phyloP scores from a whole-genome alignment of 2,113 vertebrate species.

The Ameiurus melas region DNA sequence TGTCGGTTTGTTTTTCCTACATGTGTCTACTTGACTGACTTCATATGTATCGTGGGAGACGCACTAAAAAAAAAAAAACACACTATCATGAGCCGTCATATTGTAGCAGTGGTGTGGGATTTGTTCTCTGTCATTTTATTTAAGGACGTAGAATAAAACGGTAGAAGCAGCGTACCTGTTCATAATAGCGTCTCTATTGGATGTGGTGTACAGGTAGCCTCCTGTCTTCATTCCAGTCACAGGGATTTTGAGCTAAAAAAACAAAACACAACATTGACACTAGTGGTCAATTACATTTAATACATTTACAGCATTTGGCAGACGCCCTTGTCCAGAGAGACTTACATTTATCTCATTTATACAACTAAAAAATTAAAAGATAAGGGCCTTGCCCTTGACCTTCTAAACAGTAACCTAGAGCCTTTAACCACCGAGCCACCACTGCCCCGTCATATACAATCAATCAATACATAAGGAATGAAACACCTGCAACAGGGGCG shows the following conservation, averaged over 20 bases:
- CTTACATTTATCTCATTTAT: too few species aligned
- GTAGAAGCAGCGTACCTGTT: conserved; percentile 54
- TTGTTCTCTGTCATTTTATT: neutral
- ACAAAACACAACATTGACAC: neutral
- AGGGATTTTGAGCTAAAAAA: conserved; percentile 76
- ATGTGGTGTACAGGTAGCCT: conserved; percentile 67
- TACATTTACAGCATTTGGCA: too few species aligned
- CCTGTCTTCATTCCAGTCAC: conserved; percentile 73
- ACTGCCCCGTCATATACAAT: too few species aligned
- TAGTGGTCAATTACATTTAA: neutral
- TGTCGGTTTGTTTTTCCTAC: neutral
- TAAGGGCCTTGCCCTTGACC: too few species aligned
- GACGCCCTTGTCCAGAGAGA: too few species aligned
- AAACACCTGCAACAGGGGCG: too few species aligned
- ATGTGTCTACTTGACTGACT: neutral
- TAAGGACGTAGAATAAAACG: neutral
- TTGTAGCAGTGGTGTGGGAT: neutral
- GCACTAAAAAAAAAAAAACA: neutral
- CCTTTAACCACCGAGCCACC: too few species aligned
- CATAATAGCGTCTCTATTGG: conserved; percentile 62
- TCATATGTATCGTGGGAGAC: neutral
- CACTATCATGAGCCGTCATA: neutral
- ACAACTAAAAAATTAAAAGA: too few species aligned
- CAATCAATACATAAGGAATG: neutral
- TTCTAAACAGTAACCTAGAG: too few species aligned